phyloP scores from a whole-genome alignment of 2,113 vertebrate species.

The Castor canadensis region DNA sequence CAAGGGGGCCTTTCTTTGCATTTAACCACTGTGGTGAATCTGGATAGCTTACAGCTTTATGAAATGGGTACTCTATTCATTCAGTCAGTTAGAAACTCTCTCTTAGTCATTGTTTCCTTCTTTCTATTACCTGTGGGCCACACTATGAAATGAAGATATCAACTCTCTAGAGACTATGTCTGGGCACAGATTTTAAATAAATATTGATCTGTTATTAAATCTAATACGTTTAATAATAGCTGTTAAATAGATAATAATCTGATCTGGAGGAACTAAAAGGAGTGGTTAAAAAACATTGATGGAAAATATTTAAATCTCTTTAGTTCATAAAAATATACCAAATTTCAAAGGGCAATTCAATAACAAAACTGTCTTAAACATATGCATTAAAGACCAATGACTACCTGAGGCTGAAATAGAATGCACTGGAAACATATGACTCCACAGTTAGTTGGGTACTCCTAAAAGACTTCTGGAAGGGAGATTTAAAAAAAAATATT shows the following conservation, averaged over 20 bases:
- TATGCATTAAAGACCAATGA: background rate
- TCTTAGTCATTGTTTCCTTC: background rate
- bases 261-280: background rate
- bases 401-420: background rate
- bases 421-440: background rate
- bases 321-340: background rate
- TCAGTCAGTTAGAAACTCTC: background rate
- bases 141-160: background rate
- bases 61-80: background rate
- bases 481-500: background rate
- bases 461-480: background rate
- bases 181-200: conserved; percentile 38
- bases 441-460: background rate
- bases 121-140: background rate
- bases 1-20: background rate
- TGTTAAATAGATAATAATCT: conserved; percentile 27
- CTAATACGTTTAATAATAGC: too few species aligned
- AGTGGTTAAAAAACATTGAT: background rate
- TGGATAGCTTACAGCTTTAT: conserved; percentile 10
- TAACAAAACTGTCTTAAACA: background rate
- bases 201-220: conserved; percentile 26
- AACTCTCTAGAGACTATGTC: background rate
- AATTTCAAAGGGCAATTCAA: background rate
- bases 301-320: conserved; percentile 21
- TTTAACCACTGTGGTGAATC: background rate